Percentiles rank a stretch among this genome's conserved stretches.
Evolutionary conservation across 1,140 invertebrate genomes (phyloP).

Genomic region (Melitaea cinxia): DNA sequence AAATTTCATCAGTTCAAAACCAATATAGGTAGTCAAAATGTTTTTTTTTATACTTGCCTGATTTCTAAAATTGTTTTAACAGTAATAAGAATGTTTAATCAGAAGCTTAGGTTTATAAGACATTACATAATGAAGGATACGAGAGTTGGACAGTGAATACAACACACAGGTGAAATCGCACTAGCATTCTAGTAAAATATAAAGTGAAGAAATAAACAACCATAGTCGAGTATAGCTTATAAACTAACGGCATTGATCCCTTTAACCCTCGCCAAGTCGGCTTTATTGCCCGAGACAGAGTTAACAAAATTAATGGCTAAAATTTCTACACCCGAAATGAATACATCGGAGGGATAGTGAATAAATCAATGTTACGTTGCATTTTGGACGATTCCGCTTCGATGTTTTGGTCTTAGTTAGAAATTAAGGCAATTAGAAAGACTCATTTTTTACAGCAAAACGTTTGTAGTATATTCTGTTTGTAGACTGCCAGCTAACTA

Average conservation of each 20-base stretch:
- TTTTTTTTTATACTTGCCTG: too few species aligned
- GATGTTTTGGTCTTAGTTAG: slow-evolving; percentile 36
- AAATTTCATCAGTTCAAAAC: too few species aligned
- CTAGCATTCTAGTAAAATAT: neutral
- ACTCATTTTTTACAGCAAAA: neutral
- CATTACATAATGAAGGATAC: too few species aligned
- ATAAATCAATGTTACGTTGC: slow-evolving; percentile 79
- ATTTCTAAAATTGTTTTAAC: too few species aligned
- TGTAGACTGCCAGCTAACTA: too few species aligned
- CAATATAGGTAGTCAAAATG: too few species aligned
- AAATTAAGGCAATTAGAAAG: slow-evolving; percentile 24
- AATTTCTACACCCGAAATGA: slow-evolving; percentile 81
- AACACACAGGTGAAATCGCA: too few species aligned
- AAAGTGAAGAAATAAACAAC: slow-evolving; percentile 22
- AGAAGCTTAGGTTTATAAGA: too few species aligned
- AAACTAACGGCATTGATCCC: slow-evolving; percentile 57
- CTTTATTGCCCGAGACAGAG: slow-evolving; percentile 75
- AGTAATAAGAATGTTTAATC: too few species aligned
- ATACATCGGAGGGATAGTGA: slow-evolving; percentile 72
- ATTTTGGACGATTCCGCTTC: slow-evolving; percentile 62
- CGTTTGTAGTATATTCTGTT: too few species aligned
- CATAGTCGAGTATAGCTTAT: slow-evolving; percentile 38
- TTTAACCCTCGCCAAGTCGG: slow-evolving; percentile 60
- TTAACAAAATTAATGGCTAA: slow-evolving; percentile 81
- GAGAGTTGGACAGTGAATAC: neutral